Evolutionary conservation across 2,888 invertebrate species (phyloP).

Genomic region (Hermaeophaga mercurialis): DNA sequence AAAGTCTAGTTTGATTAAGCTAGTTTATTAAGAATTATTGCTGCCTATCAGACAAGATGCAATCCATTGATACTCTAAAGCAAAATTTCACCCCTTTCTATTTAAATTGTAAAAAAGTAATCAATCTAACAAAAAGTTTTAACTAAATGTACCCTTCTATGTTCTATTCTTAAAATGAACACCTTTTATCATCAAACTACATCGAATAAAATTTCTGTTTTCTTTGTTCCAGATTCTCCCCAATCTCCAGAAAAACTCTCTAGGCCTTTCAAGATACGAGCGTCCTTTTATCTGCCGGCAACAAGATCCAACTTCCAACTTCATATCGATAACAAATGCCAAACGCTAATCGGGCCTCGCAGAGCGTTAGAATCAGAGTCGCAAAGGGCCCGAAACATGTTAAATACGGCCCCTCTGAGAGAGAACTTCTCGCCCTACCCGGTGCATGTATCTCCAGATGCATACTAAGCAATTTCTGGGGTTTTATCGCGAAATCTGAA

Average conservation of each 20-base stretch:
- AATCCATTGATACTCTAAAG: too few species aligned
- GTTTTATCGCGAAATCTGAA: conserved; percentile 21
- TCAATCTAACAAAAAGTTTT: too few species aligned
- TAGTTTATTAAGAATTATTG: too few species aligned
- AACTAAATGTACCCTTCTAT: too few species aligned
- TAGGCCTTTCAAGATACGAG: conserved; percentile 9
- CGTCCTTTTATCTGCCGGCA: background rate
- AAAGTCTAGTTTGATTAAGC: too few species aligned
- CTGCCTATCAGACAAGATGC: too few species aligned
- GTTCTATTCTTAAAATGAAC: too few species aligned
- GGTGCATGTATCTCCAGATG: conserved; percentile 44
- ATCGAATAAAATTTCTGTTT: too few species aligned
- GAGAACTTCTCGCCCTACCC: conserved; percentile 32
- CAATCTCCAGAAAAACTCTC: conserved; percentile 1
- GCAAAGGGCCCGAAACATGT: conserved; percentile 33
- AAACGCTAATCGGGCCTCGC: conserved; percentile 21
- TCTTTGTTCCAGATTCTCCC: conserved; percentile 23
- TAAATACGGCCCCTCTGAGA: conserved; percentile 36
- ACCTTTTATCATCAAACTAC: too few species aligned
- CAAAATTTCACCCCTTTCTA: too few species aligned
- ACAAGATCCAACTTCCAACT: conserved; percentile 24
- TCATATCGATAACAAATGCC: conserved; percentile 16
- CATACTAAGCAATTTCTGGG: conserved; percentile 42
- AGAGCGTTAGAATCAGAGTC: conserved; percentile 26
- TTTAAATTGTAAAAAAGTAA: too few species aligned